Evolutionary conservation across 2,888 invertebrate genomes (phyloP), one percentile per base, ranked within the genome.

Genomic region (Leptopilina myrica): DNA sequence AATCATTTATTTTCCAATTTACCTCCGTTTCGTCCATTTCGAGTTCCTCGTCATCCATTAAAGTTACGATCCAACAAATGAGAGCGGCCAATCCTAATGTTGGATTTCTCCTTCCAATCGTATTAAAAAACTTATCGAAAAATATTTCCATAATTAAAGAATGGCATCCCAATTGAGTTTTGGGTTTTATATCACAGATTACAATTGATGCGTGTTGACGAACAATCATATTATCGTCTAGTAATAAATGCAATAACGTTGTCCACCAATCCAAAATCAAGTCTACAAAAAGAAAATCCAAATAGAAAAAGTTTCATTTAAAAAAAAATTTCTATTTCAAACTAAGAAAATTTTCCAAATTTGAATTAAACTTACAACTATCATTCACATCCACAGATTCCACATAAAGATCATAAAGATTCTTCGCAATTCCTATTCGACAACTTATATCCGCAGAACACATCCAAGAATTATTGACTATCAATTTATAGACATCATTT

Each of bases 1-100:
- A n/a, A n/a, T n/a, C n/a, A n/a, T 20, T 20, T 20, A 7, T 43
- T 43, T 43, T 43, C 6, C 1, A 43, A 43, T 43, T 49, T 86
- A 91, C 91, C 64, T 89, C 90, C 5, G 88, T 88, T 26, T 91
- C 90, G 66, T 91, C 91, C 89, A 90, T 89, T 84, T 91, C 89
- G 26, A 88, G 88, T 79, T 89, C 85, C 4, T 80, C 82, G 46
- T 89, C 85, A 3, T 87, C 86, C 5, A 88, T 81, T 0, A 89
- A 83, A 14, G 87, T 84, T 14, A 87, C 82, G n/a, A 88, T 86
- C 91, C 91, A 92, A 64, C 85, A 86, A 76, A 92, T 91, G 5
- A 90, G 83, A 49, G 87, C 88, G 4, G 86, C 83, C 20, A 87
- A 82, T 15, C 83, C 82, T 14, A 85, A 80, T 12, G 79, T 83